A percentile compares a stretch with the other conserved stretches of the same genome.
phyloP scores from a whole-genome alignment of 2,113 vertebrate genomes.

The Nipponia nippon region DNA sequence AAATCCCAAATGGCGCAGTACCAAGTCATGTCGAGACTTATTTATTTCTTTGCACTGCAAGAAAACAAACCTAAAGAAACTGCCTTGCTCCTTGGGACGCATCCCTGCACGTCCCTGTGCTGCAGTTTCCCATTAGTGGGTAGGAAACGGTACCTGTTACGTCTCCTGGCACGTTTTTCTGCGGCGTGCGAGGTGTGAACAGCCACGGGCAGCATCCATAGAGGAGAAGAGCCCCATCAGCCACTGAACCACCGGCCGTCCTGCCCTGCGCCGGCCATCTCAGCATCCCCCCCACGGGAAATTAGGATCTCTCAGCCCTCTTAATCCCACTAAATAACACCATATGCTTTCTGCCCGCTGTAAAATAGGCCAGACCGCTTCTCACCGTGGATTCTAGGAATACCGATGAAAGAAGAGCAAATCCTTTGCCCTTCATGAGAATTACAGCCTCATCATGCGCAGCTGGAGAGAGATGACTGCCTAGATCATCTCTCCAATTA shows the following conservation, averaged over 20 bases:
- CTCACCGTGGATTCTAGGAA: background rate
- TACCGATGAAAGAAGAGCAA: background rate
- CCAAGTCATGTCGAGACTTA: too few relatives aligned
- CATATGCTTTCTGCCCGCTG: background rate
- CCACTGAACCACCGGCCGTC: rapidly evolving
- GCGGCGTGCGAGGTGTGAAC: background rate
- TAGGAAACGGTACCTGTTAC: background rate
- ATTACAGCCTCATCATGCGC: background rate
- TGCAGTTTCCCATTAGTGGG: rapidly evolving
- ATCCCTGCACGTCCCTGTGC: rapidly evolving
- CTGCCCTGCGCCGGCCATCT: rapidly evolving
- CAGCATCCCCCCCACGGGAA: background rate
- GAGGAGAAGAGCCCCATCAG: background rate
- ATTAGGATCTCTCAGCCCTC: background rate
- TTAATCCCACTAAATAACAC: background rate
- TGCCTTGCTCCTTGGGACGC: background rate
- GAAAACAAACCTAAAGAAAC: background rate
- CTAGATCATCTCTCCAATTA: background rate
- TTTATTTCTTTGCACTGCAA: background rate
- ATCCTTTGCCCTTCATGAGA: conserved; percentile 15
- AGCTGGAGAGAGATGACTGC: background rate
- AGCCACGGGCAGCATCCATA: background rate
- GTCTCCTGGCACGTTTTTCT: background rate
- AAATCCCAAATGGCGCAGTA: background rate
- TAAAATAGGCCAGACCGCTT: background rate